phyloP scores from a whole-genome alignment of 2,888 invertebrate genomes.

The Apomyelois bistriatella region DNA sequence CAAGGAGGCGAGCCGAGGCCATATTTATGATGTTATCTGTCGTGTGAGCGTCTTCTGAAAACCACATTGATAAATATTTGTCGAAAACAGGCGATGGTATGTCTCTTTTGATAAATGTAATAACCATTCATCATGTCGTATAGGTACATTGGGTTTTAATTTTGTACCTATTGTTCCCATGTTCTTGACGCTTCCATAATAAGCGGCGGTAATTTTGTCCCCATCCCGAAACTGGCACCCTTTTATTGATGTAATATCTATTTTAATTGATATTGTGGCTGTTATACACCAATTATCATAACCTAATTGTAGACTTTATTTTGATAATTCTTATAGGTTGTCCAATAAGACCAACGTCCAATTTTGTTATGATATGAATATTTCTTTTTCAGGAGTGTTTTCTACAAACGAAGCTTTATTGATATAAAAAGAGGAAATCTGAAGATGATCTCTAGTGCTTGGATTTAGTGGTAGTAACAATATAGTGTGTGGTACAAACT shows the following conservation, averaged over 20 bases:
- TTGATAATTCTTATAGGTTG: background rate
- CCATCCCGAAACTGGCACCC: constrained; percentile 9
- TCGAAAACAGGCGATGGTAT: constrained; percentile 72
- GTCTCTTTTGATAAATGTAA: constrained; percentile 43
- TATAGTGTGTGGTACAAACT: constrained; percentile 64
- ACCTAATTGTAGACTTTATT: background rate
- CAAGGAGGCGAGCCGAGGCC: constrained; percentile 80
- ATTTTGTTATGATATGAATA: constrained; percentile 25
- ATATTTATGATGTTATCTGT: constrained; percentile 83
- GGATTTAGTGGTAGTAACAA: constrained; percentile 55
- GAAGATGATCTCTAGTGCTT: constrained; percentile 58
- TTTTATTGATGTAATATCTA: background rate
- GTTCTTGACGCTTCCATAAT: constrained; percentile 68
- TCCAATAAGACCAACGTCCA: constrained; percentile 26
- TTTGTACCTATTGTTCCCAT: constrained; percentile 53
- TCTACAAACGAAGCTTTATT: constrained; percentile 48
- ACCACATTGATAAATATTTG: constrained; percentile 69
- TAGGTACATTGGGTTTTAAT: constrained; percentile 30
- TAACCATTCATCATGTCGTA: constrained; percentile 27
- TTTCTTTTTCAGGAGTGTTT: constrained; percentile 68
- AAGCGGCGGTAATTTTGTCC: constrained; percentile 63
- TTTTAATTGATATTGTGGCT: constrained; percentile 14
- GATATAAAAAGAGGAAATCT: constrained; percentile 39
- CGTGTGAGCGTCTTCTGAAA: constrained; percentile 74
- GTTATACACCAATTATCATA: background rate